Evolutionary conservation across 2,113 vertebrate species (phyloP).

Genomic region (Pedetes capensis): DNA sequence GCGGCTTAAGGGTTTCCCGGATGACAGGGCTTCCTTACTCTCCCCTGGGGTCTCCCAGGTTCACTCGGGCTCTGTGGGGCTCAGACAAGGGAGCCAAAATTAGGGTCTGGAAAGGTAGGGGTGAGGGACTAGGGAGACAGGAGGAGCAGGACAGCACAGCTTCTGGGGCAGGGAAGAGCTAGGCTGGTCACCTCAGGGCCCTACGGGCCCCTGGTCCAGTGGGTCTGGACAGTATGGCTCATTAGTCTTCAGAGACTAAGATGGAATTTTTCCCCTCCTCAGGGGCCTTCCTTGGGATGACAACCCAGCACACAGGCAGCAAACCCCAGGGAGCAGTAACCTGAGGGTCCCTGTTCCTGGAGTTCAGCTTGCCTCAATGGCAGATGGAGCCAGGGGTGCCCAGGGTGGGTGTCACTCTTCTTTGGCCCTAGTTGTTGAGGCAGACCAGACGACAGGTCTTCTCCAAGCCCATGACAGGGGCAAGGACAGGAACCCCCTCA

Average conservation of each 20-base stretch:
- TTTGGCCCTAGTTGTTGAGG: rapidly evolving
- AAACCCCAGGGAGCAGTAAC: not conserved
- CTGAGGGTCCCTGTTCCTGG: not conserved
- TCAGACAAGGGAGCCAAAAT: not conserved
- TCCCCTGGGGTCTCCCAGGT: not conserved
- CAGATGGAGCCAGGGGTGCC: not conserved
- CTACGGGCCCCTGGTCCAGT: not conserved
- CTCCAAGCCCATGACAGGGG: not conserved
- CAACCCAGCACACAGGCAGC: not conserved
- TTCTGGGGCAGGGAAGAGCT: not conserved
- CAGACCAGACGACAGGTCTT: not conserved
- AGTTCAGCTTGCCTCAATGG: not conserved
- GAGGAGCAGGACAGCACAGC: too few species aligned
- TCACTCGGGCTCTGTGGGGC: not conserved
- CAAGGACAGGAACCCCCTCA: not conserved
- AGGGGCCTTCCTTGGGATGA: not conserved
- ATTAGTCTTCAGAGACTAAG: not conserved
- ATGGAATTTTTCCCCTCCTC: not conserved
- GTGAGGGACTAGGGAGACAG: not conserved
- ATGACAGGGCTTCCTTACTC: not conserved
- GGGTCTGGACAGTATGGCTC: not conserved
- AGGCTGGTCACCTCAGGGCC: not conserved
- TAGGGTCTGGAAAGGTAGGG: not conserved
- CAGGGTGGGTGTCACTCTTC: not conserved
- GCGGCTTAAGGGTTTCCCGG: not conserved